Evolutionary conservation across 2,888 invertebrate genomes (phyloP).

Genomic region (Acronicta alni): DNA sequence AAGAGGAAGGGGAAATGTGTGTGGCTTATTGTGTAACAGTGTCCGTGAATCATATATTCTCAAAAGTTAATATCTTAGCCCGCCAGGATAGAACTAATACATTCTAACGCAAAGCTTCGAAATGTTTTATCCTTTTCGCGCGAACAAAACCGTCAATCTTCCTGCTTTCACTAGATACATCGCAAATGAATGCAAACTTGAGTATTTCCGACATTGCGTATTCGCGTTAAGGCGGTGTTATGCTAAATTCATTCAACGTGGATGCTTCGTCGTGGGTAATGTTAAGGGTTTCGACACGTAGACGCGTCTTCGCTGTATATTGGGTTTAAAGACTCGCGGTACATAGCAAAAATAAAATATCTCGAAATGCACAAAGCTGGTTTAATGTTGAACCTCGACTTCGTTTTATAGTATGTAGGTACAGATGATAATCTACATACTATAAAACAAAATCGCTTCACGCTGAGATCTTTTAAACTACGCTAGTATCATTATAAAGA

Average conservation of each 20-base stretch:
- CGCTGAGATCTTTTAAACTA: too few relatives aligned
- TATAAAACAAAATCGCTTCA: too few relatives aligned
- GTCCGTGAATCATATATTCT: too few relatives aligned
- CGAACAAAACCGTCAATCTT: conserved; percentile 51
- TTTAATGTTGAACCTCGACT: too few relatives aligned
- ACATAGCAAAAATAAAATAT: background rate
- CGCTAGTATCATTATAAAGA: too few relatives aligned
- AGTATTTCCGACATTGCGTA: conserved; percentile 62
- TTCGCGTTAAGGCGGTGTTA: conserved; percentile 61
- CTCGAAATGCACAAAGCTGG: too few relatives aligned
- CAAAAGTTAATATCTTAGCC: too few relatives aligned
- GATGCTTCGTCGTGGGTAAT: conserved; percentile 22
- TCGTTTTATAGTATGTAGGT: too few relatives aligned
- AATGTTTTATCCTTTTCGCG: conserved; percentile 40
- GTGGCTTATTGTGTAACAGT: too few relatives aligned
- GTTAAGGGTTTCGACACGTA: conserved; percentile 11
- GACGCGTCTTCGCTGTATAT: conserved; percentile 9
- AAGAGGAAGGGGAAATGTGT: too few relatives aligned
- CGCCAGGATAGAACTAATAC: too few relatives aligned
- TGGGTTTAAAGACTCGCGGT: background rate
- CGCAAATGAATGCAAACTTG: conserved; percentile 64
- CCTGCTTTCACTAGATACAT: conserved; percentile 55
- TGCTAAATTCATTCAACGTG: conserved; percentile 69
- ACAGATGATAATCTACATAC: too few relatives aligned
- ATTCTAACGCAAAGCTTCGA: conserved; percentile 41